phyloP scores from a whole-genome alignment of 2,113 vertebrate genomes.

The Oreocharis arfaki region DNA sequence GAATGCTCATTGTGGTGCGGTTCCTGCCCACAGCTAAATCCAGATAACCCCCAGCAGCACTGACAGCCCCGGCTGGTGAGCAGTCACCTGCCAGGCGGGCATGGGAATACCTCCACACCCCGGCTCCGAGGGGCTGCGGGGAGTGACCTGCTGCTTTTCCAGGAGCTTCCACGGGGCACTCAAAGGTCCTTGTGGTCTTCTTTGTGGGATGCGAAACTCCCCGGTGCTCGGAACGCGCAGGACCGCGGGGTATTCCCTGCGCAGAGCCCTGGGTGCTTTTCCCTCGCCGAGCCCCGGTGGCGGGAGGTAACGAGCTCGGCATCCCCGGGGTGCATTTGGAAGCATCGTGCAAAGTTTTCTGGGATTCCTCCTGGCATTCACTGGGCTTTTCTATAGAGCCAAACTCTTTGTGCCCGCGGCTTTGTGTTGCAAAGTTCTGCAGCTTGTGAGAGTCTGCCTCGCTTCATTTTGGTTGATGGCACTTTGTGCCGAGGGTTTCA shows the following conservation, averaged over 20 bases:
- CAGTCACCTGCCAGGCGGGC: background rate
- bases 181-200: background rate
- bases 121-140: background rate
- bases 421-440: conserved; percentile 37
- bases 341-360: background rate
- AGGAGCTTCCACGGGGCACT: background rate
- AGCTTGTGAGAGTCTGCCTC: background rate
- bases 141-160: background rate
- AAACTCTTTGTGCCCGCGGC: background rate
- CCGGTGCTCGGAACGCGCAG: background rate
- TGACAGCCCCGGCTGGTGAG: background rate
- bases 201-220: background rate
- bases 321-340: conserved; percentile 16
- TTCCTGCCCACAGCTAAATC: background rate
- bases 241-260: background rate
- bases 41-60: background rate
- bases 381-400: background rate
- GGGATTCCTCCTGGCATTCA: conserved; percentile 32
- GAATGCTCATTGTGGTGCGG: background rate
- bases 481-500: background rate
- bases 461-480: background rate
- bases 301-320: background rate
- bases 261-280: background rate
- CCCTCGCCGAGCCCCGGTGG: background rate
- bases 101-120: background rate